Evolutionary conservation across 2,797 vertebrate genomes (phyloP), one percentile per base, ranked within the genome.

Genomic region (Sebastes umbrosus): DNA sequence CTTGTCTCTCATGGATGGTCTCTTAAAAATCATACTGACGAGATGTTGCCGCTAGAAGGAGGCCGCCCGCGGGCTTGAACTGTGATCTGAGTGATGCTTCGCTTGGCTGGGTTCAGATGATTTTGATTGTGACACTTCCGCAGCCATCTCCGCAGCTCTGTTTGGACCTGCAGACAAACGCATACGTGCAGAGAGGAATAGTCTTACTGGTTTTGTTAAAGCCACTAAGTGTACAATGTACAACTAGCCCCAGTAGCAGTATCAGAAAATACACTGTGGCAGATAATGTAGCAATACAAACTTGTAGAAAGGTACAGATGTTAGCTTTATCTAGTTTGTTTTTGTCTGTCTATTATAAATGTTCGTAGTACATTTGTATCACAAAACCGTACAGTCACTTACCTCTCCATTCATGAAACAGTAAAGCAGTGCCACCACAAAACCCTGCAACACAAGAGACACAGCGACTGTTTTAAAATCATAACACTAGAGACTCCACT

Each of bases 361-460:
- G 1, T 39, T 63, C 32, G 29, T 39, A 34, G 9, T 3, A 66
- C 6, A 8, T 65, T 77, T 63, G 5, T 10, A 43, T 73, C 3
- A n/a, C 0, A 29, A 69, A 71, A 20, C 5, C 2, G 2, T 20
- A 13, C 2, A 22, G 71, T 77, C 22, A 75, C 96, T 86, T 90
- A 98, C 97, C 95, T 97, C 97, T 90, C 95, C 96, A 0, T 97
- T 97, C 89, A 97, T 95, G 92, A 98, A 98, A 70, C 97, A 98
- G 90, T 97, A 98, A 2, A 98, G 96, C 62, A 98, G 93, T 24
- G 97, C 97, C 88, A 98, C 97, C 74, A 97, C 96, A 79, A 97
- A 97, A 7, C 97, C 97, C 97, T 98, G 91, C n/a, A 88, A 91
- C 54, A 84, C 67, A 87, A 70, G 29, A 69, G 34, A 68, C 20